Conservation (phyloP, 2,113 vertebrate genomes). For the Mastomys coucha region DNA sequence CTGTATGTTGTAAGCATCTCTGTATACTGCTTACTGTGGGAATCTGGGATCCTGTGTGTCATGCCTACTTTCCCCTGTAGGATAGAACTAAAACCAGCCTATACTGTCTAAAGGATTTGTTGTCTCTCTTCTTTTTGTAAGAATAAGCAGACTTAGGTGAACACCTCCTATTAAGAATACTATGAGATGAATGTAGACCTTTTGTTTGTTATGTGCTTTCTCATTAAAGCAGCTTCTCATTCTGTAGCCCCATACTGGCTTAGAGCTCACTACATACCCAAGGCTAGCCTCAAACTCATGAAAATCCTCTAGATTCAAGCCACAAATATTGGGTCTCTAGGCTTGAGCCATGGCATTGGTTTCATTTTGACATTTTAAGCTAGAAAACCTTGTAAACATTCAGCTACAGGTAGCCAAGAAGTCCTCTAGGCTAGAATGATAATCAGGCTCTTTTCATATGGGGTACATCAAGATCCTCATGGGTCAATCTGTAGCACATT, state of each 20-base stretch:
- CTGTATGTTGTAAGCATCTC: neutral
- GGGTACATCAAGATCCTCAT: neutral
- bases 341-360: neutral
- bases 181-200: too few relatives aligned
- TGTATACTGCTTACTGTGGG: accelerated
- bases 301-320: neutral
- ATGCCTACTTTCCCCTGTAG: neutral
- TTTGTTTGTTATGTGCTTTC: neutral
- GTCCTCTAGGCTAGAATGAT: neutral
- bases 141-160: too few relatives aligned
- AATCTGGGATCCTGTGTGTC: neutral
- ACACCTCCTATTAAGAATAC: neutral
- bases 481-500: neutral
- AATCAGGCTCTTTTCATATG: neutral
- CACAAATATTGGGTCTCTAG: neutral
- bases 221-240: neutral
- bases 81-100: neutral
- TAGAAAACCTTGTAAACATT: neutral
- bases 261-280: neutral
- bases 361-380: neutral
- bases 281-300: neutral
- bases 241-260: neutral
- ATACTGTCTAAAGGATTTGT: too few relatives aligned
- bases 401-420: neutral
- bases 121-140: neutral